Base-by-base conservation (phyloP, 2,888 invertebrate genomes). In the Heliconius ismenius region DNA sequence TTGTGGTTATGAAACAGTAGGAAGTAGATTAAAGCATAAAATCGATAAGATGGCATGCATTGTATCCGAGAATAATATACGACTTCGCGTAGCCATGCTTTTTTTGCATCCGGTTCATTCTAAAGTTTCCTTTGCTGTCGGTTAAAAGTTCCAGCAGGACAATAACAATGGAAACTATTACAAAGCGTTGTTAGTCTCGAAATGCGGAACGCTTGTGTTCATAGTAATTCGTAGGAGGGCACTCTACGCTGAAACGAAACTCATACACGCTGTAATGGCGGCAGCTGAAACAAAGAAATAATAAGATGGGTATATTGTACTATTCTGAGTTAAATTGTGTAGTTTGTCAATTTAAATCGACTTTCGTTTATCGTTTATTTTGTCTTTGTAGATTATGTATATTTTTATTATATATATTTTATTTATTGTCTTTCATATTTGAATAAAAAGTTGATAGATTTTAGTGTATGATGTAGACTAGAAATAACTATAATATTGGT, bases 111-210 rank as follows among this genome's bases (percentile, higher is more conserved):
- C 76, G 58, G 36, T 63, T 58, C 58, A 69, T 58, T 39, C 72
- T 64, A 72, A 76, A 76, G 76, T 76, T 76, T 72, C 72, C 64
- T 76, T 76, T 65, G 58, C 76, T 39, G 70, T 76, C 76, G 64
- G 72, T 76, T 76, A 76, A 76, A 76, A 76, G 64, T 76, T 76
- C 58, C 72, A 76, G 24, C 75, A 75, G 76, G 76, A 76, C 72
- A 76, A 64, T 58, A 76, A 76, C 72, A 76, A 76, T 72, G 76
- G 43, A 72, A 72, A 76, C 76, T 76, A 72, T 76, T 72, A 28
- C 72, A 76, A 76, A 76, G 72, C 76, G 76, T 76, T 72, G 76
- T 76, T 76, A 76, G 64, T 76, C 28, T 76, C 24, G 72, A 70
- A 76, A 76, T 72, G 72, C n/a, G 70, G 69, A 64, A 58, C 70